phyloP scores from a whole-genome alignment of 2,888 invertebrate genomes.

The Andrena dorsata region DNA sequence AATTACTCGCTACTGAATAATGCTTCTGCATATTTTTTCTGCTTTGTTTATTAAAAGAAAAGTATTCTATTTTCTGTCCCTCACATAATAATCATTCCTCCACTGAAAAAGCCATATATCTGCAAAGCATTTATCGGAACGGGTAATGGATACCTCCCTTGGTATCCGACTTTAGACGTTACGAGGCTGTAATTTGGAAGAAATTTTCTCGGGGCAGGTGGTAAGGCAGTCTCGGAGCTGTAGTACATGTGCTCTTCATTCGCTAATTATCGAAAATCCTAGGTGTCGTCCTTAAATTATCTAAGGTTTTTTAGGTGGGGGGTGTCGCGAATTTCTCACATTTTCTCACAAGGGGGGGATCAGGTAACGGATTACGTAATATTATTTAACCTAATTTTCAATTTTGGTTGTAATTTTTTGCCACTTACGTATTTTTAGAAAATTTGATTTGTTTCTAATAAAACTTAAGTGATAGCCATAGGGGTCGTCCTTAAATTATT shows the following conservation, averaged over 20 bases:
- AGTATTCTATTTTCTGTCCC: not conserved
- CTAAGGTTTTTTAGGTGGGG: no score
- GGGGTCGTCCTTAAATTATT: no score
- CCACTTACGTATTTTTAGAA: no score
- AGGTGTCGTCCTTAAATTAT: no score
- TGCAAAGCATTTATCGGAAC: constrained; percentile 48
- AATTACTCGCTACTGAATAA: not conserved
- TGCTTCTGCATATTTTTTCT: not conserved
- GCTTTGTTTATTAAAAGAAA: not conserved
- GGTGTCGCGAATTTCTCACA: no score
- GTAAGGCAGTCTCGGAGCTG: constrained; percentile 26
- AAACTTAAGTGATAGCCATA: no score
- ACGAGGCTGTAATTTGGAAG: constrained; percentile 70
- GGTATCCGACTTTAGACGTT: no score
- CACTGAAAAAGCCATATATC: constrained; percentile 8
- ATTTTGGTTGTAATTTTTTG: no score
- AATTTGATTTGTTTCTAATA: no score
- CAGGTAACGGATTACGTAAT: no score
- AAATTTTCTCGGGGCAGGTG: constrained; percentile 52
- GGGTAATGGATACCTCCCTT: constrained; percentile 40
- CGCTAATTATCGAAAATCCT: not conserved
- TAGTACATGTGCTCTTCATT: constrained; percentile 16
- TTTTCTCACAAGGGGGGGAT: no score
- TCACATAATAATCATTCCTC: constrained; percentile 20
- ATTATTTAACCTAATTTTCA: no score